Evolutionary conservation across 2,888 invertebrate genomes (phyloP).

Genomic region (Leptogaster cylindrica): DNA sequence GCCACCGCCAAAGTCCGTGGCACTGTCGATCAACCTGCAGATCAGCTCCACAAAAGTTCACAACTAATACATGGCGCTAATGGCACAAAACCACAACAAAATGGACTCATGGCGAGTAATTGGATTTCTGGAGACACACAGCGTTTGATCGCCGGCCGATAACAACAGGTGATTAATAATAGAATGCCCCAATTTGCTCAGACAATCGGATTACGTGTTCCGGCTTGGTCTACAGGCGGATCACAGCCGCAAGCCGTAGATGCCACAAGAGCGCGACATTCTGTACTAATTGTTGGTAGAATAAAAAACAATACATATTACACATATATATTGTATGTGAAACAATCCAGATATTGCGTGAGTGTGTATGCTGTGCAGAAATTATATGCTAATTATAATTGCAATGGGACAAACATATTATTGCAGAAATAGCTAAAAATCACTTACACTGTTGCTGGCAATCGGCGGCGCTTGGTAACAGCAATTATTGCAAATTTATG

Average conservation of each 20-base stretch:
- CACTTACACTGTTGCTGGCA: conserved; percentile 7
- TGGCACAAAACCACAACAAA: background rate
- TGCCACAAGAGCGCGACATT: conserved; percentile 11
- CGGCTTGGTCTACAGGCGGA: conserved; percentile 7
- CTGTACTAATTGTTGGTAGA: conserved; percentile 17
- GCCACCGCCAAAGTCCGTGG: background rate
- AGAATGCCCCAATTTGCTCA: conserved; percentile 22
- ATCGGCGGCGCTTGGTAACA: conserved; percentile 31
- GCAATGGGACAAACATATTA: conserved; percentile 17
- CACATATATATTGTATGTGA: no score
- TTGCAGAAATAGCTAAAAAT: background rate
- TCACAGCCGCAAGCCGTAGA: background rate
- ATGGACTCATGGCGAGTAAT: conserved; percentile 2
- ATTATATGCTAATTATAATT: conserved; percentile 31
- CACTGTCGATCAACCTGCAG: background rate
- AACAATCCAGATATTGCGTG: no score
- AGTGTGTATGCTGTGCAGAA: conserved; percentile 28
- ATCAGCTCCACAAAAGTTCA: background rate
- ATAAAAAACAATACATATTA: no score
- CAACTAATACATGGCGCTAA: background rate
- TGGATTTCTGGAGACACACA: conserved; percentile 23
- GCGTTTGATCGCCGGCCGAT: background rate
- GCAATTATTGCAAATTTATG: conserved; percentile 38
- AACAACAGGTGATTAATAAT: conserved; percentile 29
- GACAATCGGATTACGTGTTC: conserved; percentile 16